Base-by-base conservation (phyloP, 2,797 vertebrate genomes). In the Bufotes viridis region DNA sequence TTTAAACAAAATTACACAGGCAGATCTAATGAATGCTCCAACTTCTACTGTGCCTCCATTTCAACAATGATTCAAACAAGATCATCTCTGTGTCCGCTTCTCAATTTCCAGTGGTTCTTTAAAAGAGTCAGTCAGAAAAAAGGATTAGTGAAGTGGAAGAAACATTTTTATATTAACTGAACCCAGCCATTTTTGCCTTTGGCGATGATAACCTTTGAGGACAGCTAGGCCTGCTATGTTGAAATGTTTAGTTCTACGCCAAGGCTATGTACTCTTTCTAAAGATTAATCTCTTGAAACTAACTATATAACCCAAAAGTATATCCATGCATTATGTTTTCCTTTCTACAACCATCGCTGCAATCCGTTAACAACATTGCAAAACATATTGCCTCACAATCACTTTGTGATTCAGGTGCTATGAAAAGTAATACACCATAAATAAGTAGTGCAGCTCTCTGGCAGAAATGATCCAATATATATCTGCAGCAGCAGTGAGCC, bases 371-470 rank as follows among this genome's bases (percentile, higher is more conserved):
- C 61, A 81, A 81, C 11, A 81, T 67, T n/a, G 61, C 12, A 81
- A 67, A 81, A 65, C 82, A 69, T 72, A 88, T 84, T 72, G 55
- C 65, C 72, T 80, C 1, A 84, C 76, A 84, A 84, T 80, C 57
- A 84, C 82, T 88, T 88, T 84, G 20, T 84, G n/a, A 88, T 80
- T 26, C 57, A 34, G 82, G 42, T 34, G 18, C 69, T 49, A 75
- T 82, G 34, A 87, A 87, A 75, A 63, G 75, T 74, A 81, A 69
- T 88, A 80, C 82, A 84, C 87, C n/a, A 88, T 84, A 88, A 87
- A 87, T 87, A 87, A 84, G 74, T 78, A 78, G 57, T 49, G 29
- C 18, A 84, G 61, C 24, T 60, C 55, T 60, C 42, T 63, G 61
- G 63, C 13, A 26, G 81, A 69, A 65, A 79, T 79, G 81, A 78